Percentiles rank a stretch among this genome's conserved stretches.
phyloP scores from a whole-genome alignment of 2,113 vertebrate species.

The zebrafish (Danio rerio) region GRCz12tu NC_133193.1:26973001-26973500 shows the following conservation, averaged over 20 bases:
- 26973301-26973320: background rate
- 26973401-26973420: background rate
- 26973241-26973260: background rate
- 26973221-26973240: background rate
- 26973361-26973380: too few species aligned
- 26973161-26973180: background rate
- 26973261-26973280: background rate
- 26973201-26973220: background rate
- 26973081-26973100: constrained; percentile 16
- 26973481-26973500: background rate
- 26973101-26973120: background rate
- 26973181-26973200: background rate
- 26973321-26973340: background rate
- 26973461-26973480: too few species aligned
- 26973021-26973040: too few species aligned
- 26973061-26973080: too few species aligned
- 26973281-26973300: background rate
- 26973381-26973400: background rate
- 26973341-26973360: background rate
- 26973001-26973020: background rate
- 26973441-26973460: too few species aligned
- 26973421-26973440: too few species aligned
- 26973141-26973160: background rate
- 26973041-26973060: too few species aligned
- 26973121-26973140: constrained; percentile 3